phyloP scores from a whole-genome alignment of 37 sponge, comb jelly and placozoan genomes.

The Haliclona indistincta region DNA sequence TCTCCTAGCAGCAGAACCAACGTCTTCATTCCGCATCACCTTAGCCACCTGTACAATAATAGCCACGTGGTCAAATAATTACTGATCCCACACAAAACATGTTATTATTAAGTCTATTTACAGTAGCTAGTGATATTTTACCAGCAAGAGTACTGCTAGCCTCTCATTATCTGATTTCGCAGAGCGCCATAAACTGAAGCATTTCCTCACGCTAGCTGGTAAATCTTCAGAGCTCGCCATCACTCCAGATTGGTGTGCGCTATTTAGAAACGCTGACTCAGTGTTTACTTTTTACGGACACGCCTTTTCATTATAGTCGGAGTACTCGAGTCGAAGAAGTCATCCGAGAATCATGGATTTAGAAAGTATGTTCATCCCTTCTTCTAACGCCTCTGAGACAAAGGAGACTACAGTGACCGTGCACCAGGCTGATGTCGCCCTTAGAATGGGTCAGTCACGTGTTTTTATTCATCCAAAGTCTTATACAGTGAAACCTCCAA shows the following conservation, averaged over 20 bases:
- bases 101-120: not conserved
- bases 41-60: constrained; percentile 49
- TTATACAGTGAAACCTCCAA: too few species aligned
- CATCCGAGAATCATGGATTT: constrained; percentile 40
- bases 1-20: constrained; percentile 34
- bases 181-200: constrained; percentile 33
- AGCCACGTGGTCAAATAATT: not conserved
- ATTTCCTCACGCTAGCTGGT: constrained; percentile 6
- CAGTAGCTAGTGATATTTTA: constrained; percentile 27
- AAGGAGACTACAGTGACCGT: constrained; percentile 37
- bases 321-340: too few species aligned
- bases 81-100: not conserved
- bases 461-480: too few species aligned
- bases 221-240: too few species aligned
- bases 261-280: constrained; percentile 3
- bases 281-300: too few species aligned
- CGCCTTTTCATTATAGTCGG: too few species aligned
- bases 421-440: constrained; percentile 69
- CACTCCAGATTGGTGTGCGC: not conserved
- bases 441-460: constrained; percentile 61
- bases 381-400: not conserved
- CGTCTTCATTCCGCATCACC: constrained; percentile 44
- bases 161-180: constrained; percentile 73
- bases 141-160: constrained; percentile 77
- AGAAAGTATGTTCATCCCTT: constrained; percentile 17